A percentile compares a stretch with the other conserved stretches of the same genome.
Evolutionary conservation across 2,797 vertebrate species (phyloP).

Genomic region (Aulostomus chinensis): DNA sequence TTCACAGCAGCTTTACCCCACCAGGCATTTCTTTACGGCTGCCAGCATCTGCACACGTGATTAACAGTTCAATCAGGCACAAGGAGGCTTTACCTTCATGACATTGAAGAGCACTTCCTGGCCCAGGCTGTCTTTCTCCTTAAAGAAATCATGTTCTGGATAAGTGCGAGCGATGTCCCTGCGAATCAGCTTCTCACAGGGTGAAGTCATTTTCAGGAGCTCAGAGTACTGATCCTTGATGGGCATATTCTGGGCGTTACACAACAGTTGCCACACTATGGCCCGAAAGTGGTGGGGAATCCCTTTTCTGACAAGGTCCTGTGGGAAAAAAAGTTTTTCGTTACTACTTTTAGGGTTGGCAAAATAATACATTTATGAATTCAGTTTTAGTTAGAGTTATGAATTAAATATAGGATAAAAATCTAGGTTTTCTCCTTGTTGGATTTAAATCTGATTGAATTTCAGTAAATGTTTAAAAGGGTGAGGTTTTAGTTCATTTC

Average conservation of each 20-base stretch:
- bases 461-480: background rate
- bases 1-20: too few relatives aligned
- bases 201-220: slow-evolving; percentile 97
- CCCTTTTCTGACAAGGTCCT: slow-evolving; percentile 97
- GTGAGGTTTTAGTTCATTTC: background rate
- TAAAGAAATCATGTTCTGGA: slow-evolving; percentile 97
- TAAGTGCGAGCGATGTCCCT: slow-evolving; percentile 98
- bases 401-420: too few relatives aligned
- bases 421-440: too few relatives aligned
- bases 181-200: slow-evolving; percentile 96
- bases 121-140: slow-evolving; percentile 96
- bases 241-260: slow-evolving; percentile 93
- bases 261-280: slow-evolving; percentile 97
- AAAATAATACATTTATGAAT: too few relatives aligned
- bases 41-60: too few relatives aligned
- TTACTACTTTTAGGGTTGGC: too few relatives aligned
- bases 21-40: too few relatives aligned
- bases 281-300: slow-evolving; percentile 98
- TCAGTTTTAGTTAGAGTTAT: too few relatives aligned
- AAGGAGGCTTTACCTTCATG: slow-evolving; percentile 98
- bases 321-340: slow-evolving; percentile 8
- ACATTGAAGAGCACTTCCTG: slow-evolving; percentile 99
- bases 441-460: too few relatives aligned
- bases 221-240: slow-evolving; percentile 99
- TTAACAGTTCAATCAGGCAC: too few relatives aligned